Percentiles rank a stretch among this genome's conserved stretches.
phyloP scores from a whole-genome alignment of 2,888 invertebrate species.

The Prenolepis imparis region DNA sequence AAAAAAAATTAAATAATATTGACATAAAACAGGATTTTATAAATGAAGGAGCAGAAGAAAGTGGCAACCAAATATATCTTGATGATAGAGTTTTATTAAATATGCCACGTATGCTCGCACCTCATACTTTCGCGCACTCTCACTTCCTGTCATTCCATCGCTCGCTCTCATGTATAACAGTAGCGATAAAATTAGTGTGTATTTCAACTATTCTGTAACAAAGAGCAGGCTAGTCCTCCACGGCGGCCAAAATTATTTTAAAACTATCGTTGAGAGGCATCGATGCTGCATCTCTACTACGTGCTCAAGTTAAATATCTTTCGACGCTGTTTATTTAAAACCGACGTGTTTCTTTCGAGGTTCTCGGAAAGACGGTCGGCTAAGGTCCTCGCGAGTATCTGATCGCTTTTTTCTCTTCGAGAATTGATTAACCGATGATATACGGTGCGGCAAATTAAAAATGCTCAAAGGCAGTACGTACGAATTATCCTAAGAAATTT shows the following conservation, averaged over 20 bases:
- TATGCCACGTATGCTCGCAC: constrained; percentile 71
- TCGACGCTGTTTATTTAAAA: neutral
- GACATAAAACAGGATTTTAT: constrained; percentile 9
- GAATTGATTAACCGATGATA: constrained; percentile 45
- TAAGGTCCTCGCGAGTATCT: neutral
- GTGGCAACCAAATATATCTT: constrained; percentile 36
- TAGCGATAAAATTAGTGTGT: constrained; percentile 77
- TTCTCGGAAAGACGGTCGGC: neutral
- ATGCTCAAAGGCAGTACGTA: constrained; percentile 77
- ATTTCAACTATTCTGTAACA: constrained; percentile 76
- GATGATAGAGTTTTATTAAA: constrained; percentile 75
- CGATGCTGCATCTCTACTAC: constrained; percentile 38
- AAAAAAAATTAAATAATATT: neutral
- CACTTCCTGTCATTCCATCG: constrained; percentile 68
- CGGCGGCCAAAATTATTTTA: constrained; percentile 42
- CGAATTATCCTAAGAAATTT: constrained; percentile 78
- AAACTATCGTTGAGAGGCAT: constrained; percentile 53
- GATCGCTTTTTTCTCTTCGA: neutral
- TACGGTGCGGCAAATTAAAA: constrained; percentile 66
- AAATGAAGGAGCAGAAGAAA: constrained; percentile 37
- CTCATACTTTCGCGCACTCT: constrained; percentile 67
- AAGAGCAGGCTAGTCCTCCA: constrained; percentile 70
- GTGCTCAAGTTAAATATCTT: constrained; percentile 27
- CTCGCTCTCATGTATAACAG: constrained; percentile 70
- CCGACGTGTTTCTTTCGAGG: neutral